These are phyloP conservation scores for Gastrophryne carolinensis DNA, from an alignment of 2,797 vertebrate species.

Conservation along the genomic window DNA sequence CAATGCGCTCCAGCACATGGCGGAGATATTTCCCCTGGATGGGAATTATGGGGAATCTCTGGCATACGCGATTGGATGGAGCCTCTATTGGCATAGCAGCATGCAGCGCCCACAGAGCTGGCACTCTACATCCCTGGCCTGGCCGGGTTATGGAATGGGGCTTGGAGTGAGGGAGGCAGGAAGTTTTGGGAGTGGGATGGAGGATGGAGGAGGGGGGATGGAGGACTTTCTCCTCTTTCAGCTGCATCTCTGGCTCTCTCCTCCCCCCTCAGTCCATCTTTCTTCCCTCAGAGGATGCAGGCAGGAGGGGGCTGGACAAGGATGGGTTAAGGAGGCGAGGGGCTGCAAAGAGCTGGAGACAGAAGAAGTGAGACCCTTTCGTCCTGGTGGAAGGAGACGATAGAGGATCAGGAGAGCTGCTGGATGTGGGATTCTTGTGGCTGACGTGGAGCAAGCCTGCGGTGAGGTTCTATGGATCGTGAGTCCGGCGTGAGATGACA, in stretches of 20 bases:
- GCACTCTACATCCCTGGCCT: background rate
- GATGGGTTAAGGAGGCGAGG: background rate
- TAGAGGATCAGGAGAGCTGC: background rate
- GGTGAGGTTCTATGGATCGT: background rate
- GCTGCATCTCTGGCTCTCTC: slow-evolving; percentile 9
- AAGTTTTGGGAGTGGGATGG: slow-evolving; percentile 35
- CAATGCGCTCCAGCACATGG: too few species aligned
- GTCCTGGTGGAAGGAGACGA: background rate
- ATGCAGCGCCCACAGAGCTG: background rate
- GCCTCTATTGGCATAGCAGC: too few species aligned
- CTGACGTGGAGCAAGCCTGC: background rate
- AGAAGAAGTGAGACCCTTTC: background rate
- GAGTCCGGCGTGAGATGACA: background rate
- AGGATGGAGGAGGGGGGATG: slow-evolving; percentile 12
- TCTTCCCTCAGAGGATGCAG: slow-evolving; percentile 16
- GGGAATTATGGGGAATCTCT: too few species aligned
- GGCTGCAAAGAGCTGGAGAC: background rate
- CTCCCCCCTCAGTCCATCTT: slow-evolving; percentile 6
- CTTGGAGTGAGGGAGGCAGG: background rate
- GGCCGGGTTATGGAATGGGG: slow-evolving; percentile 1
- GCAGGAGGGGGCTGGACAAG: slow-evolving; percentile 11
- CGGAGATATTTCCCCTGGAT: too few species aligned
- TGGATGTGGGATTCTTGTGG: background rate
- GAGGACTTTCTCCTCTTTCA: slow-evolving; percentile 8
- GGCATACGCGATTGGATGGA: too few species aligned